Conservation (phyloP, 2,888 invertebrate species). For the Synergus umbraculus region DNA sequence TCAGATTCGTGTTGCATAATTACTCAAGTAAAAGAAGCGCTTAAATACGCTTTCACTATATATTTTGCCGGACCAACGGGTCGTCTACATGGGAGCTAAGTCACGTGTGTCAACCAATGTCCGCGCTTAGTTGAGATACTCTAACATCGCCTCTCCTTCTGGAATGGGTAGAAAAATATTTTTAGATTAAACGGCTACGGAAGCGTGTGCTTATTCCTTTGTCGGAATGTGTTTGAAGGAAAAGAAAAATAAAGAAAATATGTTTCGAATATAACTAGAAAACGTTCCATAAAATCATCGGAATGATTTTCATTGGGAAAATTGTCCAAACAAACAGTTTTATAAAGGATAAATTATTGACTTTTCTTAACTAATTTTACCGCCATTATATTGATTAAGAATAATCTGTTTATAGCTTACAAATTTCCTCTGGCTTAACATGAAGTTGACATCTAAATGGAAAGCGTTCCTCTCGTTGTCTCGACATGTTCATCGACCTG, state of each 20-base stretch:
- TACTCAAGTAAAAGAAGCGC: neutral
- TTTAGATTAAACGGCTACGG: neutral
- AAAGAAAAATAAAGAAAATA: neutral
- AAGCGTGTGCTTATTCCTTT: neutral
- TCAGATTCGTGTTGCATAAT: neutral
- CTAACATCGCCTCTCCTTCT: conserved; percentile 1
- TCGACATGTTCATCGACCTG: conserved; percentile 38
- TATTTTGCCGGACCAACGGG: conserved; percentile 33
- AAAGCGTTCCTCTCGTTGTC: conserved; percentile 15
- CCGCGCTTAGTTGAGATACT: conserved; percentile 1
- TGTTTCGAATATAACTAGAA: neutral
- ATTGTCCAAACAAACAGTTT: neutral
- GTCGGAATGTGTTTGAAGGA: neutral
- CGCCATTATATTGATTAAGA: neutral
- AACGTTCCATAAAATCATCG: too few relatives aligned
- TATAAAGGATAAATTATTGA: neutral
- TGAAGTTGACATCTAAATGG: conserved; percentile 29
- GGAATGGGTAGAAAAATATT: conserved; percentile 33
- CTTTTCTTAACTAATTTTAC: neutral
- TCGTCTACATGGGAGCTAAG: conserved; percentile 14
- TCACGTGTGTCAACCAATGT: conserved; percentile 34
- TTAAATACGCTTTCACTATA: conserved; percentile 1
- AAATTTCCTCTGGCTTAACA: neutral
- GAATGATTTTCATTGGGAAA: neutral
- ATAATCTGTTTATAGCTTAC: neutral